These are phyloP conservation scores for Catalaphyllia jardinei DNA, from an alignment of 64 coral and sea anemone genomes.

Conservation along the genomic window DNA sequence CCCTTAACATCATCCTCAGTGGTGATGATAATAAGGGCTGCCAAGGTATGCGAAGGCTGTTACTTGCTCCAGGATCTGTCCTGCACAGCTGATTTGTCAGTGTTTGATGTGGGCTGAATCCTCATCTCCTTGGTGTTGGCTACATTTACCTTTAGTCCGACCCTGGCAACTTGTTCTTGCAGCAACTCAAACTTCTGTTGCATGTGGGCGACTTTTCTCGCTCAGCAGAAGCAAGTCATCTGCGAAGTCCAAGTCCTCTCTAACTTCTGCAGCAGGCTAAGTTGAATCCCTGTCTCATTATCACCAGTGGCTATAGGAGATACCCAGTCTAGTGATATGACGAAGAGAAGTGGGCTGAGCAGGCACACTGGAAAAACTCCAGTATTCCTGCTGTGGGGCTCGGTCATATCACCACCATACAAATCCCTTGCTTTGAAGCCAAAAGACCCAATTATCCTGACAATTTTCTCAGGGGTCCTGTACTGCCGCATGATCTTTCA, in stretches of 20 bases:
- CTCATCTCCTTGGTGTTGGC: no score
- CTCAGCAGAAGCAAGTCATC: slow-evolving; percentile 37
- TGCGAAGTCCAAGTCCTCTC: slow-evolving; percentile 25
- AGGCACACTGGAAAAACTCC: slow-evolving; percentile 5
- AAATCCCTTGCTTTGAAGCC: slow-evolving; percentile 18
- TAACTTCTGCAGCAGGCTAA: slow-evolving; percentile 8
- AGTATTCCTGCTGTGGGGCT: background rate
- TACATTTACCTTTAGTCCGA: no score
- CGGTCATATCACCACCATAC: background rate
- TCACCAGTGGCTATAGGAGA: background rate
- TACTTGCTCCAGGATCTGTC: no score
- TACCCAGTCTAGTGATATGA: slow-evolving; percentile 30
- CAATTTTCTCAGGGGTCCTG: background rate
- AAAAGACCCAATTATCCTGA: slow-evolving; percentile 17
- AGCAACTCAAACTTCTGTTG: background rate
- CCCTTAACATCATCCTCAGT: no score
- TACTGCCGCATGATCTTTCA: slow-evolving; percentile 22
- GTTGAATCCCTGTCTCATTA: no score
- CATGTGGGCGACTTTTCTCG: no score
- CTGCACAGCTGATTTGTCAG: no score
- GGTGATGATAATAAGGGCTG: no score
- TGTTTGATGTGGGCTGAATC: no score
- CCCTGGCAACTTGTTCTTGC: no score
- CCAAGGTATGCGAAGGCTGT: no score
- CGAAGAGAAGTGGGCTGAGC: slow-evolving; percentile 41